Base-by-base conservation (phyloP, 2,113 vertebrate genomes). In the Siphamia tubifer region DNA sequence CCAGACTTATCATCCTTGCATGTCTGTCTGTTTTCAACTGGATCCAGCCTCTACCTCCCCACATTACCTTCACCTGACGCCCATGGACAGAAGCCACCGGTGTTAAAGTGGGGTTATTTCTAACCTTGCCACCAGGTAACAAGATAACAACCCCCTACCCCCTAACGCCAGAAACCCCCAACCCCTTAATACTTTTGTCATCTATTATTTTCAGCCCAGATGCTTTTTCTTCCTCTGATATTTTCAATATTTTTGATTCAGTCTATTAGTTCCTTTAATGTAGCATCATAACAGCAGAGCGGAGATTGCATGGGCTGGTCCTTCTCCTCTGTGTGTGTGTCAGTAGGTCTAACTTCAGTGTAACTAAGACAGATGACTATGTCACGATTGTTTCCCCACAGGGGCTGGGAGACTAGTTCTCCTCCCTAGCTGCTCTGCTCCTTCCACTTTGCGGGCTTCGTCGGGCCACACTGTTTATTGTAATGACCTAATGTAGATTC, bases 321-420 rank as follows among this genome's bases (percentile, higher is more conserved):
- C 20, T 51, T 52, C 68, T 82, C 54, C 31, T 82, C 45, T 83
- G 60, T 52, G 43, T 70, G 60, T 62, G 72, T 92, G 89, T 89
- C 83, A 80, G 74, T 66, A 45, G 78, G 70, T 82, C 63, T 79
- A 81, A 83, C 75, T 83, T 61, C 62, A n/a, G 47, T 74, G 68
- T 91, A 93, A 93, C 87, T 87, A 88, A 92, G 92, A 93, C 83
- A 69, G 88, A 93, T 92, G 90, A 84, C 68, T 74, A 62, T 83
- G 85, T 84, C 70, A 54, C 40, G 87, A 68, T 69, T 64, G 72
- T 70, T 77, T 79, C 81, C 83, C 77, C 38, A 64, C 64, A 72
- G 75, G 73, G 13, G 64, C 53, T n/a, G 30, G 30, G 27, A 69
- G 68, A 79, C 63, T 58, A 49, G 66, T 57, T 64, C 70, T 80